Conservation (phyloP, 1,140 invertebrate species). For the Drepana arcuata region DNA sequence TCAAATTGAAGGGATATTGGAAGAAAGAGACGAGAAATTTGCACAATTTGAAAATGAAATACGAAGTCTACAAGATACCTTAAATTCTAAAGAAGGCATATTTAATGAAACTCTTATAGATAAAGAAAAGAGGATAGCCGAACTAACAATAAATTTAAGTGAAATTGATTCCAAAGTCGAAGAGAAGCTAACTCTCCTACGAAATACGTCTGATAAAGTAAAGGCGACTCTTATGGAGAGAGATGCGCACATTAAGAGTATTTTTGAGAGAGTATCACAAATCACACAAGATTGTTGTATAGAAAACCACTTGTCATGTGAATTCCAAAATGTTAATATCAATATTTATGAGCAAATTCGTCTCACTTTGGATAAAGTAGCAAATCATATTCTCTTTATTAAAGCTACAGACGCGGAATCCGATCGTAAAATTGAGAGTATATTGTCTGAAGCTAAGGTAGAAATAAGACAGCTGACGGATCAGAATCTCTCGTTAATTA, state of each 20-base stretch:
- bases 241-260: slow-evolving; percentile 17
- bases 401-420: slow-evolving; percentile 11
- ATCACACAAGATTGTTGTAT: slow-evolving; percentile 21
- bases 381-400: slow-evolving; percentile 17
- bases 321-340: slow-evolving; percentile 12
- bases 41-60: slow-evolving; percentile 6
- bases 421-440: slow-evolving; percentile 16
- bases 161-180: slow-evolving; percentile 1
- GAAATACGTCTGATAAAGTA: too few species aligned
- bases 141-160: neutral
- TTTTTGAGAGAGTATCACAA: slow-evolving; percentile 15
- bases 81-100: slow-evolving; percentile 3
- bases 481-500: slow-evolving; percentile 29
- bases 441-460: slow-evolving; percentile 19
- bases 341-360: slow-evolving; percentile 19
- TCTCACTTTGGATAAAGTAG: slow-evolving; percentile 28
- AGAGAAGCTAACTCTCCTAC: slow-evolving; percentile 5
- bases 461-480: slow-evolving; percentile 27
- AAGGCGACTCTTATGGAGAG: slow-evolving; percentile 10
- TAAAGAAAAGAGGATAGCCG: neutral
- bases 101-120: slow-evolving; percentile 1
- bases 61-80: slow-evolving; percentile 1
- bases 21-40: slow-evolving; percentile 1
- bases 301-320: slow-evolving; percentile 16
- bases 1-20: neutral